Base-by-base conservation (phyloP, 2,797 vertebrate genomes). In the Uromys caudimaculatus region DNA sequence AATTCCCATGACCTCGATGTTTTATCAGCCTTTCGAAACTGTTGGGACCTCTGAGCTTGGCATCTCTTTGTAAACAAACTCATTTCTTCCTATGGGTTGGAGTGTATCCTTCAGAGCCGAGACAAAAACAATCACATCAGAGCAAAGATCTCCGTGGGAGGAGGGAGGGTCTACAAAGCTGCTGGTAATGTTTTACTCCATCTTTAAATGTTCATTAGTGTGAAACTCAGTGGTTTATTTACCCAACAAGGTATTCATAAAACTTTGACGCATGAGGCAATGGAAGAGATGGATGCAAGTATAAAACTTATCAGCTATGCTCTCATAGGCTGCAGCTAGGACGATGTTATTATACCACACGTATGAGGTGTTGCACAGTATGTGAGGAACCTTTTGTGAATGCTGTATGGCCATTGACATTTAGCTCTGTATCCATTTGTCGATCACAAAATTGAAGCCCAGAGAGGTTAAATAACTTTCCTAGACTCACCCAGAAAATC, bases 141-240 rank as follows among this genome's bases (percentile, higher is more conserved):
- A 92, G 50, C 32, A 88, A 91, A 91, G 90, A 41, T 94, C 71
- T 38, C 69, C 16, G 6, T 58, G 71, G 58, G 56, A 90, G 56
- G 58, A 29, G 77, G 67, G 62, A 62, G 44, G 32, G 38, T 88
- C 90, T 93, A 23, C 54, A 91, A 95, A 67, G n/a, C 27, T 56
- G 6, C 24, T 76, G 32, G 54, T 35, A 64, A 93, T 67, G 38
- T 71, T 92, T 94, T 35, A 38, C 9, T 44, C 38, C 32, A 29
- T 56, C 52, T 81, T 91, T 90, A 94, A 82, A 35, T 92, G 88
- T 90, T 90, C 60, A 47, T 86, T 86, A 90, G 81, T 81, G 47
- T 75, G 50, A 56, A 44, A 52, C 35, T 62, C n/a, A 86, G 19
- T 92, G 83, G 73, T 27, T 90, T 94, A n/a, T 52, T 97, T 69